These are phyloP conservation scores for Nephotettix cincticeps DNA, from an alignment of 1,140 invertebrate genomes.

Conservation along the genomic window DNA sequence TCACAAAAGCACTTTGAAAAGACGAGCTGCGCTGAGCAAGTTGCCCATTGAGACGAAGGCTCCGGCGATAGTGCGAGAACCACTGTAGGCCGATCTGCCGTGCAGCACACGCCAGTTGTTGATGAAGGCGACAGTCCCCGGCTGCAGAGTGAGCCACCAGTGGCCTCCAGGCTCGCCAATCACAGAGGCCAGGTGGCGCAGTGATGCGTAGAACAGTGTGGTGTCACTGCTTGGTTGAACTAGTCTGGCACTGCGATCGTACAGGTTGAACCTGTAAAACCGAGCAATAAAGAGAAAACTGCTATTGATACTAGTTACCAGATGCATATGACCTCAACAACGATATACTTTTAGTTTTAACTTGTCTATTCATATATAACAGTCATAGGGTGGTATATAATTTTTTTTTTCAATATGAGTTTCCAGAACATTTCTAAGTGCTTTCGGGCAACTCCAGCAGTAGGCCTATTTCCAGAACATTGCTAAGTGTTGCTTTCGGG, in stretches of 20 bases:
- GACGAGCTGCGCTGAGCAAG: constrained; percentile 56
- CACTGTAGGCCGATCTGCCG: constrained; percentile 64
- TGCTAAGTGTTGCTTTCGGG: no score
- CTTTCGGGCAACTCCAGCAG: no score
- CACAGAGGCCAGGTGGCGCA: constrained; percentile 56
- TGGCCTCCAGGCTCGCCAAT: constrained; percentile 53
- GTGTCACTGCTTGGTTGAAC: constrained; percentile 54
- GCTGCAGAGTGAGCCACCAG: constrained; percentile 59
- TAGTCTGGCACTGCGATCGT: constrained; percentile 58
- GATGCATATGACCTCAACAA: no score
- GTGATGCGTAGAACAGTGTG: constrained; percentile 59
- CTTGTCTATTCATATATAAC: no score
- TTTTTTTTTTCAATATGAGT: no score
- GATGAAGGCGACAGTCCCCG: constrained; percentile 66
- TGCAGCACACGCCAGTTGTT: constrained; percentile 78
- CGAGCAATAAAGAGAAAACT: not conserved
- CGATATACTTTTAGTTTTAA: no score
- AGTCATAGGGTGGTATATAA: no score
- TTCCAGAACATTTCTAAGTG: no score
- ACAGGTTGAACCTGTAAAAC: constrained; percentile 63
- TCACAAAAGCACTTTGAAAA: constrained; percentile 24
- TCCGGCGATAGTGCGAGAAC: constrained; percentile 56
- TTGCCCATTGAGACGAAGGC: constrained; percentile 62
- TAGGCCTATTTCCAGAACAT: no score
- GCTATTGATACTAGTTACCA: no score